Conservation (phyloP, 2,113 vertebrate genomes). For the Channa maculata region DNA sequence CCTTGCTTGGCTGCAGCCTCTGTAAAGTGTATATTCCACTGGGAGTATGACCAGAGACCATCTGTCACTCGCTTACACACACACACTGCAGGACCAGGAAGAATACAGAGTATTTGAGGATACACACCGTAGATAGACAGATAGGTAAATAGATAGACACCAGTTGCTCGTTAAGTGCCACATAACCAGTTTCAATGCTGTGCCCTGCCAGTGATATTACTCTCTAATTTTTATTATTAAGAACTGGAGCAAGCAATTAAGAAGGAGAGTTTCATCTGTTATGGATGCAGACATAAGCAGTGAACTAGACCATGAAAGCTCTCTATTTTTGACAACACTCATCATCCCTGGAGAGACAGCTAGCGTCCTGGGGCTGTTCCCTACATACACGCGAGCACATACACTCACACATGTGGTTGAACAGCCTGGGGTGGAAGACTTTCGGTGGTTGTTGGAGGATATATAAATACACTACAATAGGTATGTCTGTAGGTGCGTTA, state of each 20-base stretch:
- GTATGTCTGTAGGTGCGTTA: conserved; percentile 10
- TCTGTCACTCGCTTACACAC: conserved; percentile 49
- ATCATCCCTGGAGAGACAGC: conserved; percentile 65
- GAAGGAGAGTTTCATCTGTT: conserved; percentile 56
- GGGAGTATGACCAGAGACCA: conserved; percentile 67
- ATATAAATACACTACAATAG: conserved; percentile 15
- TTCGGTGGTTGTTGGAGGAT: conserved; percentile 25
- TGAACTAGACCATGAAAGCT: conserved; percentile 73
- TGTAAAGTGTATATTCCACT: conserved; percentile 52
- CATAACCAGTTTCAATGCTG: neutral
- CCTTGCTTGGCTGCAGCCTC: conserved; percentile 62
- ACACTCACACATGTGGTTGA: conserved; percentile 11
- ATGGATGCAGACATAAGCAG: conserved; percentile 61
- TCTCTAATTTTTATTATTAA: conserved; percentile 48
- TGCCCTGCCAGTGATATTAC: conserved; percentile 27
- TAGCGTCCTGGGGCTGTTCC: conserved; percentile 53
- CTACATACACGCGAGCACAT: conserved; percentile 24
- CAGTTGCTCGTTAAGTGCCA: conserved; percentile 6
- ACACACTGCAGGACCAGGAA: neutral
- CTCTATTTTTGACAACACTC: conserved; percentile 69
- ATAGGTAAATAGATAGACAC: neutral
- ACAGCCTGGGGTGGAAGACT: conserved; percentile 12
- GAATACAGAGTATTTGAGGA: neutral
- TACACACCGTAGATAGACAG: neutral
- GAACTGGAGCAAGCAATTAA: conserved; percentile 75